A percentile compares a stretch with the other conserved stretches of the same genome.
phyloP scores from a whole-genome alignment of 2,797 vertebrate genomes.

The Lates japonicus region DNA sequence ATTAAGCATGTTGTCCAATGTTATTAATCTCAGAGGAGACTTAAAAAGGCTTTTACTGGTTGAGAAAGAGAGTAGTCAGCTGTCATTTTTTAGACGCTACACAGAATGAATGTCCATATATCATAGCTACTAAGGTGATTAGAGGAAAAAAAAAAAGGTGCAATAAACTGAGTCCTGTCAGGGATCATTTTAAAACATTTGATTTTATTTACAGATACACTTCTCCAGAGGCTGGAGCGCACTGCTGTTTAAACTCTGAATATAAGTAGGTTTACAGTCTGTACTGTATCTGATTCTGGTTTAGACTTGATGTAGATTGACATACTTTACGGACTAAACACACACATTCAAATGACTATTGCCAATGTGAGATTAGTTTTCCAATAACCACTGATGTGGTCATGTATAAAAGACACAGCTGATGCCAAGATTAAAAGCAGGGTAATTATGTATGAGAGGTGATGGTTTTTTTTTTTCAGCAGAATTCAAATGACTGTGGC shows the following conservation, averaged over 20 bases:
- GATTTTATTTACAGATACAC: slow-evolving; percentile 16
- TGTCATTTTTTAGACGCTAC: slow-evolving; percentile 18
- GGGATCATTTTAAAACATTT: not conserved
- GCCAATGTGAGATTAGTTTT: not conserved
- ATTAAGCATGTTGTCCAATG: slow-evolving; percentile 56
- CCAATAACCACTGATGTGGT: not conserved
- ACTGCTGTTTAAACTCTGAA: slow-evolving; percentile 7
- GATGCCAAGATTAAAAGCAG: not conserved
- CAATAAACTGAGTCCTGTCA: slow-evolving; percentile 11
- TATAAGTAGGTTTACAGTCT: not conserved
- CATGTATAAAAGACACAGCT: too few species aligned
- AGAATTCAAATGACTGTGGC: not conserved
- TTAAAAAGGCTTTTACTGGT: slow-evolving; percentile 74
- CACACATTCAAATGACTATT: not conserved
- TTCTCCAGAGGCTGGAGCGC: not conserved
- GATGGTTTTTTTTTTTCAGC: not conserved
- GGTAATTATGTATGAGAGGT: not conserved
- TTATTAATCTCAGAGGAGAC: slow-evolving; percentile 68
- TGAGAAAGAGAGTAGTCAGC: slow-evolving; percentile 9
- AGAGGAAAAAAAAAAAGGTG: not conserved
- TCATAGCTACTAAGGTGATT: not conserved
- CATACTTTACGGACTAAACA: not conserved
- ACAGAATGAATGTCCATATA: not conserved
- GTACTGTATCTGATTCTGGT: not conserved
- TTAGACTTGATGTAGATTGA: not conserved